Evolutionary conservation across 2,888 invertebrate genomes (phyloP).

Genomic region (Drosophila affinis): DNA sequence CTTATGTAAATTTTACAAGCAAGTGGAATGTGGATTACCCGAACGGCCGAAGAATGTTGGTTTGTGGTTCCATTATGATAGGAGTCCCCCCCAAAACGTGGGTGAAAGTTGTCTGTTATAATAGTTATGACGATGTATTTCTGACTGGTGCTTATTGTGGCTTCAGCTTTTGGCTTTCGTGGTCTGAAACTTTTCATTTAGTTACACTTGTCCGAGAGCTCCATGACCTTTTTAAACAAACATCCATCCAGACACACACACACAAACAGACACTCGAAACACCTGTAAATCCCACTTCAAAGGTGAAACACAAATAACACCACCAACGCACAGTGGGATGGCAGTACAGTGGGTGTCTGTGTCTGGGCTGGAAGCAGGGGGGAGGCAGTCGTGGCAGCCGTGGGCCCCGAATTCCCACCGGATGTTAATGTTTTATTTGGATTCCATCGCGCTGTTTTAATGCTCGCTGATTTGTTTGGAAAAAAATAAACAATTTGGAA

Average conservation of each 20-base stretch:
- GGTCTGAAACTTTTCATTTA: slow-evolving; percentile 13
- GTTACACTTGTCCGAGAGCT: slow-evolving; percentile 4
- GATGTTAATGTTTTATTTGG: slow-evolving; percentile 59
- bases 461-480: slow-evolving; percentile 74
- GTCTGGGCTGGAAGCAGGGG: not conserved
- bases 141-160: slow-evolving; percentile 4
- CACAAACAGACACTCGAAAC: not conserved
- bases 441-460: slow-evolving; percentile 64
- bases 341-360: slow-evolving; percentile 42
- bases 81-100: not conserved
- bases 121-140: slow-evolving; percentile 3
- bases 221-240: slow-evolving; percentile 21
- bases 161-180: slow-evolving; percentile 1
- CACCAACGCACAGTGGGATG: slow-evolving; percentile 56
- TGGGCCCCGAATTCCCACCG: slow-evolving; percentile 34
- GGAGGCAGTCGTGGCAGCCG: not conserved
- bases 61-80: slow-evolving; percentile 21
- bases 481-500: slow-evolving; percentile 73
- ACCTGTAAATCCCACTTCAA: slow-evolving; percentile 23
- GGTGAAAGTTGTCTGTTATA: not conserved
- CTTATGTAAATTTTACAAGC: slow-evolving; percentile 27
- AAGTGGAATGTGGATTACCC: slow-evolving; percentile 29
- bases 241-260: not conserved
- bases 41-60: slow-evolving; percentile 7
- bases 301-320: not conserved